Conservation (phyloP, 2,888 invertebrate species). For the Anarsia innoxiella region DNA sequence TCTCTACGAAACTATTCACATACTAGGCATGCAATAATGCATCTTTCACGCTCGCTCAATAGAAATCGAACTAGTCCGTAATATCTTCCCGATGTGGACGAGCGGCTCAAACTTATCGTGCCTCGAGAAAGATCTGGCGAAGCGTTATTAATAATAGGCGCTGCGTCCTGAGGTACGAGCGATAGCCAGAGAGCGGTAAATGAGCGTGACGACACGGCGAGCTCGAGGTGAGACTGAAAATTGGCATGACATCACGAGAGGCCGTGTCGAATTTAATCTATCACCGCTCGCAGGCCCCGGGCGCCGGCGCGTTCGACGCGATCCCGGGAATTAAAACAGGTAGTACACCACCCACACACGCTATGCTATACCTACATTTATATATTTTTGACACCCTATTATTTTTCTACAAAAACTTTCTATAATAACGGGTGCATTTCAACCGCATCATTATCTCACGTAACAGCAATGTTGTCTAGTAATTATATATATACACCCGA, state of each 20-base stretch:
- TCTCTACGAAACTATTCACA: constrained; percentile 52
- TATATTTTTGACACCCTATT: constrained; percentile 34
- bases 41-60: constrained; percentile 51
- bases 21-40: constrained; percentile 42
- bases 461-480: constrained; percentile 22
- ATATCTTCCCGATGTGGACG: constrained; percentile 22
- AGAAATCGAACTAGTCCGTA: constrained; percentile 34
- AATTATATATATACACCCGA: constrained; percentile 32
- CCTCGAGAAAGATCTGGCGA: constrained; percentile 24
- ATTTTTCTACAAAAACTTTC: constrained; percentile 37
- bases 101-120: constrained; percentile 11
- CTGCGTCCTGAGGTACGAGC: constrained; percentile 35
- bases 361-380: constrained; percentile 32
- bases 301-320: constrained; percentile 50
- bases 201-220: constrained; percentile 57
- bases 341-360: constrained; percentile 55
- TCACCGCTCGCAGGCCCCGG: constrained; percentile 55
- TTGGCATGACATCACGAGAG: constrained; percentile 72
- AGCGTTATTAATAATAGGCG: constrained; percentile 41
- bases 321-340: constrained; percentile 29
- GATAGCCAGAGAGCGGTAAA: constrained; percentile 35
- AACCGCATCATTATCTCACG: constrained; percentile 36
- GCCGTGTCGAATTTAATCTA: constrained; percentile 74
- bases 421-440: constrained; percentile 33
- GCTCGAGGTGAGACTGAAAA: constrained; percentile 48